Conservation (phyloP, 1,140 invertebrate genomes). For the Sesamia nonagrioides region DNA sequence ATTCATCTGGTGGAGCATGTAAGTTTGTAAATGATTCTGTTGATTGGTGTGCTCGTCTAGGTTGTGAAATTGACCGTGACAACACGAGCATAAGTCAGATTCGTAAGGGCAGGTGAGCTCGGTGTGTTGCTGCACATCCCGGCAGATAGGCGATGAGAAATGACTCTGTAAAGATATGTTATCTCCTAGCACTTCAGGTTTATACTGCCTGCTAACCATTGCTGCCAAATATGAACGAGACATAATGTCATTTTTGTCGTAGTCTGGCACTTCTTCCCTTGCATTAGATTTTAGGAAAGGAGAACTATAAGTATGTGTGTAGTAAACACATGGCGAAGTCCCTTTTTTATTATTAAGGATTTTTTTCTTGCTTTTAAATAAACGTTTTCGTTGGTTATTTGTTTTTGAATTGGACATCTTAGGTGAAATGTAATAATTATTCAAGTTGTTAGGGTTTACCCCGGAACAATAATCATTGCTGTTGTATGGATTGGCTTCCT, state of each 20-base stretch:
- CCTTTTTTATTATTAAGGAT: conserved; percentile 52
- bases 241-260: conserved; percentile 11
- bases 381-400: conserved; percentile 36
- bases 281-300: conserved; percentile 56
- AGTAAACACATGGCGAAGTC: conserved; percentile 72
- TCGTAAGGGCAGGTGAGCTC: conserved; percentile 35
- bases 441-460: not conserved
- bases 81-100: conserved; percentile 76
- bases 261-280: not conserved
- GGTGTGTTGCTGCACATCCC: conserved; percentile 56
- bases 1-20: conserved; percentile 22
- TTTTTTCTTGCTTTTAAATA: conserved; percentile 59
- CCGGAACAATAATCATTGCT: not conserved
- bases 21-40: conserved; percentile 11
- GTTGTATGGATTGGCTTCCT: not conserved
- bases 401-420: not conserved
- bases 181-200: conserved; percentile 58
- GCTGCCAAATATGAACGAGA: conserved; percentile 57
- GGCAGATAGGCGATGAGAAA: conserved; percentile 73
- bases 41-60: conserved; percentile 58
- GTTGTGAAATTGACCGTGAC: conserved; percentile 72
- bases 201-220: conserved; percentile 71
- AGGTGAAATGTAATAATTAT: not conserved
- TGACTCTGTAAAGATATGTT: conserved; percentile 67
- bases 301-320: conserved; percentile 62